These are phyloP conservation scores for Enteromius viviparus DNA, from an alignment of 2,797 vertebrate species.

Conservation along the genomic window DNA sequence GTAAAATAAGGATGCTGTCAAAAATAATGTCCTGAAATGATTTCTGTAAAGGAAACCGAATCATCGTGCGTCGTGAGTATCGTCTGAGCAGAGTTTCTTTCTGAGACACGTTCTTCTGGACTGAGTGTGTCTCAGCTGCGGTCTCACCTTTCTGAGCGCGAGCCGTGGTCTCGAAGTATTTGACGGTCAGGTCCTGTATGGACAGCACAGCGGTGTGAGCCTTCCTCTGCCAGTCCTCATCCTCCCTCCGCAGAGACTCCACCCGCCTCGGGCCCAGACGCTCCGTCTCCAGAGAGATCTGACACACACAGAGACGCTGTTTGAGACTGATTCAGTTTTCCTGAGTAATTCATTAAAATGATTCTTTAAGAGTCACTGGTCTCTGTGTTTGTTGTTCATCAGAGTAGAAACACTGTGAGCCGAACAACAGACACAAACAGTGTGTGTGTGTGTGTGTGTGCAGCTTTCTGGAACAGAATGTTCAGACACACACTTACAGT, in stretches of 20 bases:
- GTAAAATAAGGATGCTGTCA: too few species aligned
- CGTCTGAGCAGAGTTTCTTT: too few species aligned
- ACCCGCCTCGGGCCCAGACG: constrained; percentile 94
- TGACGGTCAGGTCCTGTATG: constrained; percentile 96
- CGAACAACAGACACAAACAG: background rate
- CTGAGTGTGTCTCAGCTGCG: too few species aligned
- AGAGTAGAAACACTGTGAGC: background rate
- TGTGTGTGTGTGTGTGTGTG: background rate
- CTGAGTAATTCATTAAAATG: background rate
- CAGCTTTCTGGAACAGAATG: background rate
- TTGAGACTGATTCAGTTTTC: too few species aligned
- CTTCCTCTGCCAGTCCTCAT: constrained; percentile 95
- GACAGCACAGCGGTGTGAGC: constrained; percentile 92
- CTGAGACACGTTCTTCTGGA: too few species aligned
- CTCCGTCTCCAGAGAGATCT: constrained; percentile 97
- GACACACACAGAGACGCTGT: background rate
- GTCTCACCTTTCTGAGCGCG: constrained; percentile 91
- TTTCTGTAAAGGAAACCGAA: too few species aligned
- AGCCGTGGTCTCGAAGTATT: constrained; percentile 96
- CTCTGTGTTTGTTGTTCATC: background rate
- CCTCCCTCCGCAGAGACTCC: constrained; percentile 89
- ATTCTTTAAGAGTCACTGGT: background rate
- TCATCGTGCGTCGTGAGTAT: too few species aligned
- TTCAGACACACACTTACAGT: background rate
- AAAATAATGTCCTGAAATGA: too few species aligned